Evolutionary conservation across 2,113 vertebrate species (phyloP).

Genomic region (Zosterops lateralis): DNA sequence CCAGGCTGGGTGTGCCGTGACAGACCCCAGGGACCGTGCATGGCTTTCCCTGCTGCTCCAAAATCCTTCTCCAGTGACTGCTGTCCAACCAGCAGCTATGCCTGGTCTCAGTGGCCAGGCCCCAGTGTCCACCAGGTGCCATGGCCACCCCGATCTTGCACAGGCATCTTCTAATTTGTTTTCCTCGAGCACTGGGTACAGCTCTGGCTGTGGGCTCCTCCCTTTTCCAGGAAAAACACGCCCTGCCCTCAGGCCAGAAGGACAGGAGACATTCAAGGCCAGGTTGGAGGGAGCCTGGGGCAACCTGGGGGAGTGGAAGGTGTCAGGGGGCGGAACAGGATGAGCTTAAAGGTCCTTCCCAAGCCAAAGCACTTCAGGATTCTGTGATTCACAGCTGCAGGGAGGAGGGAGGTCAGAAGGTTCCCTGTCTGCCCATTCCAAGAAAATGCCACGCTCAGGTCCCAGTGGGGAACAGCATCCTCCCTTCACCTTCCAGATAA

Average conservation of each 20-base stretch:
- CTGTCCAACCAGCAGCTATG: neutral
- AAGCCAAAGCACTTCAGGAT: neutral
- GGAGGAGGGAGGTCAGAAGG: neutral
- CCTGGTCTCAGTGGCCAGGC: neutral
- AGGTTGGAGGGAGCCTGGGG: neutral
- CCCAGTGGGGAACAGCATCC: neutral
- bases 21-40: neutral
- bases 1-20: neutral
- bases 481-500: neutral
- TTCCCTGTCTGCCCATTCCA: neutral
- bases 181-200: neutral
- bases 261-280: neutral
- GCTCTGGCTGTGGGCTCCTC: neutral
- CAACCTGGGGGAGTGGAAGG: neutral
- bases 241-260: neutral
- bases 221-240: neutral
- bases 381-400: neutral
- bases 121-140: neutral
- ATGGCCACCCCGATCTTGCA: neutral
- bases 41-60: neutral
- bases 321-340: too few species aligned
- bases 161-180: accelerated
- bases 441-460: neutral
- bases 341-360: neutral
- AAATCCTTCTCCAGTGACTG: neutral